phyloP scores from a whole-genome alignment of 2,888 invertebrate species.

The Acheta domesticus region DNA sequence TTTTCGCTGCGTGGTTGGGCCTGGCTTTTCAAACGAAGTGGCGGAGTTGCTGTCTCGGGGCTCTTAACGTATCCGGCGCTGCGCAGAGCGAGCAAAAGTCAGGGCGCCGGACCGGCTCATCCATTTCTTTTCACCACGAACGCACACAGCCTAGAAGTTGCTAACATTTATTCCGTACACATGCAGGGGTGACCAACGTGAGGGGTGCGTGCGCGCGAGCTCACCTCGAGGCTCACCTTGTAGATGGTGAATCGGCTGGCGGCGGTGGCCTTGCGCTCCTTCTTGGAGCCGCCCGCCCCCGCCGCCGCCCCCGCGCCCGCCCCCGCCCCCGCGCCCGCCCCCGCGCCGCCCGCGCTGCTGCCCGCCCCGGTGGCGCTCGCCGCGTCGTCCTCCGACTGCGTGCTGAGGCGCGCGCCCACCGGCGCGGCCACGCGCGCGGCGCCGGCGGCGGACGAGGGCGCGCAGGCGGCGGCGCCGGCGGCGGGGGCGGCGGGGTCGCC shows the following conservation, averaged over 20 bases:
- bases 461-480: not conserved
- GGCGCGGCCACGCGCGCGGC: not conserved
- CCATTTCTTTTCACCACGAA: too few relatives aligned
- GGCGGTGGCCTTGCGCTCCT: conserved; percentile 63
- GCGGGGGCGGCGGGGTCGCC: too few relatives aligned
- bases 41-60: too few relatives aligned
- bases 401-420: not conserved
- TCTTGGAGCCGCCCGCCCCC: conserved; percentile 54
- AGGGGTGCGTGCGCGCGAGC: not conserved
- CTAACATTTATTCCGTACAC: too few relatives aligned
- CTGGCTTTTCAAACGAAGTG: too few relatives aligned
- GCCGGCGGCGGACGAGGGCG: not conserved
- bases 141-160: too few relatives aligned
- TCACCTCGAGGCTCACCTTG: conserved; percentile 58
- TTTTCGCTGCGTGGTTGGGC: too few relatives aligned
- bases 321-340: conserved; percentile 42
- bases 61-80: too few relatives aligned
- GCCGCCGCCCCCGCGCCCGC: not conserved
- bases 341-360: conserved; percentile 28
- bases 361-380: not conserved
- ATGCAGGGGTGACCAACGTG: too few relatives aligned
- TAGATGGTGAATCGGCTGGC: conserved; percentile 78
- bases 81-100: too few relatives aligned
- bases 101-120: too few relatives aligned
- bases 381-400: not conserved